Evolutionary conservation across 2,113 vertebrate species (phyloP).

Genomic region (Pomatorhinus ruficollis): DNA sequence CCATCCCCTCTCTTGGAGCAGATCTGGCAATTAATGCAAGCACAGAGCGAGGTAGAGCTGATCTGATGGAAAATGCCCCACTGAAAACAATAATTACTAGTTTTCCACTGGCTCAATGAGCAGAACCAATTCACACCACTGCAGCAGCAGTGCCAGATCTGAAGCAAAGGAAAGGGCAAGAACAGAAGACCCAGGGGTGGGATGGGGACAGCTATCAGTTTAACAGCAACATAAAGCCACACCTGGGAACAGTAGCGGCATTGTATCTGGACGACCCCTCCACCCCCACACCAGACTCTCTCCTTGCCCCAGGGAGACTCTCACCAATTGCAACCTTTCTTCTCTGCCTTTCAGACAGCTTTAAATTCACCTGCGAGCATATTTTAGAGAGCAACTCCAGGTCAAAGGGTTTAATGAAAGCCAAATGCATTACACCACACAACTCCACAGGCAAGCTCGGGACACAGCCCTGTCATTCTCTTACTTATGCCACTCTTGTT

Average conservation of each 20-base stretch:
- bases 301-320: neutral
- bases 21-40: neutral
- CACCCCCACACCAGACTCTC: neutral
- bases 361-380: slow-evolving; percentile 8
- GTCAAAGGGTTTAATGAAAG: slow-evolving; percentile 16
- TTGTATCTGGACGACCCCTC: neutral
- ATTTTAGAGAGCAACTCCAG: slow-evolving; percentile 1
- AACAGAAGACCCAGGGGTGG: neutral
- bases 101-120: neutral
- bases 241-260: neutral
- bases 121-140: neutral
- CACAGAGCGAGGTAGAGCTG: neutral
- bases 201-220: neutral
- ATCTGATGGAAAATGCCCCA: neutral
- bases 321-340: neutral
- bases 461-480: neutral
- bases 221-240: neutral
- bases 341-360: neutral
- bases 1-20: neutral
- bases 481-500: neutral
- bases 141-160: neutral
- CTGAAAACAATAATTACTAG: neutral
- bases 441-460: neutral
- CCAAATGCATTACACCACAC: neutral
- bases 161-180: neutral